A percentile compares a stretch with the other conserved stretches of the same genome.
These are phyloP conservation scores for Cyanoramphus novaezelandiae DNA, from an alignment of 2,113 vertebrate genomes.

Conservation along the genomic window DNA sequence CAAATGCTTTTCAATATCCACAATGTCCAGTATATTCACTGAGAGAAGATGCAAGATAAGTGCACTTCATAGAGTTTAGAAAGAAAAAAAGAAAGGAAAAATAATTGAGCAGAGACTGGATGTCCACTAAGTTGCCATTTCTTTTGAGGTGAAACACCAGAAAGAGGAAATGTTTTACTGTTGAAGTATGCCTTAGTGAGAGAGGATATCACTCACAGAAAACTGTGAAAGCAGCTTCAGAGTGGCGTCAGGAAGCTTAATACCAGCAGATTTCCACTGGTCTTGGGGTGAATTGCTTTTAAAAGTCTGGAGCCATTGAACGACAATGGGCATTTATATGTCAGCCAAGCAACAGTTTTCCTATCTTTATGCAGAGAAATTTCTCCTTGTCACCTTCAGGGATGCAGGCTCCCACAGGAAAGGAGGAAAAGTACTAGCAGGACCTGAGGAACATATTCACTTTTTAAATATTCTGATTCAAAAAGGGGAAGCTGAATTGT, in stretches of 20 bases:
- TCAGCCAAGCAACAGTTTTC: neutral
- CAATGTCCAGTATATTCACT: neutral
- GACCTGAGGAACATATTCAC: neutral
- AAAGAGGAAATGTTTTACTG: neutral
- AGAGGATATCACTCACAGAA: neutral
- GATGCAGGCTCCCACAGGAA: neutral
- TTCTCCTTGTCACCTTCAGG: neutral
- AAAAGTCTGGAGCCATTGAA: rapidly evolving
- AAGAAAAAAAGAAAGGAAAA: neutral
- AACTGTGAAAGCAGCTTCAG: neutral
- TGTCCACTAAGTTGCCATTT: neutral
- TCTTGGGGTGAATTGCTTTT: neutral
- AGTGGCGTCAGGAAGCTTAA: neutral
- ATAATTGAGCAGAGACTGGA: neutral
- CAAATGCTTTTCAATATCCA: neutral
- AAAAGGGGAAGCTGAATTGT: neutral
- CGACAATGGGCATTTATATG: neutral
- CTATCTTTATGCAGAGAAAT: neutral
- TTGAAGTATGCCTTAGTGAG: neutral
- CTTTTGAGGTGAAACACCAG: neutral
- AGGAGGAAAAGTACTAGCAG: neutral
- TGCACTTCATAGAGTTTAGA: neutral
- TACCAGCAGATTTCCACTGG: neutral
- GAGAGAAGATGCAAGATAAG: neutral
- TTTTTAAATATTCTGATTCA: neutral